Evolutionary conservation across 2,888 invertebrate genomes (phyloP).

Genomic region (Papilio elwesi): DNA sequence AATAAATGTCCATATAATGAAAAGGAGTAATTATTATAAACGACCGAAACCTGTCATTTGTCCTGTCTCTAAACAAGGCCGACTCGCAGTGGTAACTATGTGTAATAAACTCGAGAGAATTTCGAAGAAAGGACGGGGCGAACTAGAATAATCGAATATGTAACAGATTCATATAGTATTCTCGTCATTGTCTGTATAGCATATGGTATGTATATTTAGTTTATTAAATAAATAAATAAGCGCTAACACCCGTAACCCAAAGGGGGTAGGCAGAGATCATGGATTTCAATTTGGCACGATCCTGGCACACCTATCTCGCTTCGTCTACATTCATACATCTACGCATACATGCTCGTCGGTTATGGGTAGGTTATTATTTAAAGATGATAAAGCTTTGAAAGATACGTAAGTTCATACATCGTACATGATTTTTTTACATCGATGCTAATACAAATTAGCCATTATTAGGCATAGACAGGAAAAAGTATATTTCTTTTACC

Average conservation of each 20-base stretch:
- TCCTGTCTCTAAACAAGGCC: conserved; percentile 20
- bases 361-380: too few relatives aligned
- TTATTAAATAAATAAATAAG: not conserved
- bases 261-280: too few relatives aligned
- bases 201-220: not conserved
- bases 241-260: too few relatives aligned
- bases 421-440: too few relatives aligned
- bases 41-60: conserved; percentile 20
- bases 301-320: too few relatives aligned
- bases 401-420: too few relatives aligned
- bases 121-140: conserved; percentile 32
- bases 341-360: too few relatives aligned
- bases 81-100: conserved; percentile 32
- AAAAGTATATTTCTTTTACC: too few relatives aligned
- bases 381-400: too few relatives aligned
- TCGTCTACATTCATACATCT: too few relatives aligned
- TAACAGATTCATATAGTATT: conserved; percentile 20
- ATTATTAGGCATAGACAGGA: too few relatives aligned
- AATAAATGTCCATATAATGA: conserved; percentile 18
- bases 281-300: too few relatives aligned
- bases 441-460: not conserved
- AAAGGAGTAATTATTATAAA: conserved; percentile 25
- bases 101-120: conserved; percentile 39
- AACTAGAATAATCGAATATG: conserved; percentile 38
- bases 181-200: not conserved